Percentiles rank a stretch among this genome's conserved stretches.
These are phyloP conservation scores for Pelobates fuscus DNA, from an alignment of 2,113 vertebrate species.

Conservation along the genomic window DNA sequence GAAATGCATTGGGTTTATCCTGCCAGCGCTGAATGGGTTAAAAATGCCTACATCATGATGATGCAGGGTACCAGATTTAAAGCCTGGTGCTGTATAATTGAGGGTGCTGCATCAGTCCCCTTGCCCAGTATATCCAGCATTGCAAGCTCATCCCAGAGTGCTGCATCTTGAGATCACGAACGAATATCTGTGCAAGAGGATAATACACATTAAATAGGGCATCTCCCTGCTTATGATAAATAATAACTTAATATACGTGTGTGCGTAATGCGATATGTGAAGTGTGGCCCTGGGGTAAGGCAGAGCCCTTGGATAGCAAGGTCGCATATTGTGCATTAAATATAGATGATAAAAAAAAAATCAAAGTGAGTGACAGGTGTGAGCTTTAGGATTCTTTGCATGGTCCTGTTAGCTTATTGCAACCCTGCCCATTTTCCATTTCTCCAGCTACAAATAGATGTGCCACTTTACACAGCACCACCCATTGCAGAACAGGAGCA, in stretches of 20 bases:
- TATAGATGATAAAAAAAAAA: not conserved
- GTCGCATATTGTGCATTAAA: not conserved
- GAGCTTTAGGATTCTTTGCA: not conserved
- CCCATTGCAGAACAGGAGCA: constrained; percentile 38
- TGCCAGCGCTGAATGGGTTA: not conserved
- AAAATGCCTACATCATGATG: not conserved
- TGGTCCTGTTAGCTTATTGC: not conserved
- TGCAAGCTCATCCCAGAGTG: no score
- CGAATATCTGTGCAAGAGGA: not conserved
- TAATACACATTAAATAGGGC: not conserved
- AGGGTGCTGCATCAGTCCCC: not conserved
- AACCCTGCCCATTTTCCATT: not conserved
- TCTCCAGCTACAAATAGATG: constrained; percentile 11
- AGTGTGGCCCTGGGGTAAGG: not conserved
- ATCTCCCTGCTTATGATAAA: not conserved
- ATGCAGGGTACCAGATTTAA: not conserved
- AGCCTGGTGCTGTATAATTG: not conserved
- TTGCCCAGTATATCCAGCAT: not conserved
- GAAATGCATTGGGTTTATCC: not conserved
- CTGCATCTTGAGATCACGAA: not conserved
- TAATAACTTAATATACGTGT: not conserved
- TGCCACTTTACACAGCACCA: constrained; percentile 31
- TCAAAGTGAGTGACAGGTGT: not conserved
- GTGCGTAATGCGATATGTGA: not conserved
- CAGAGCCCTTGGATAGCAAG: not conserved